Conservation (phyloP, 2,888 invertebrate genomes). For the Melanostoma mellinum region DNA sequence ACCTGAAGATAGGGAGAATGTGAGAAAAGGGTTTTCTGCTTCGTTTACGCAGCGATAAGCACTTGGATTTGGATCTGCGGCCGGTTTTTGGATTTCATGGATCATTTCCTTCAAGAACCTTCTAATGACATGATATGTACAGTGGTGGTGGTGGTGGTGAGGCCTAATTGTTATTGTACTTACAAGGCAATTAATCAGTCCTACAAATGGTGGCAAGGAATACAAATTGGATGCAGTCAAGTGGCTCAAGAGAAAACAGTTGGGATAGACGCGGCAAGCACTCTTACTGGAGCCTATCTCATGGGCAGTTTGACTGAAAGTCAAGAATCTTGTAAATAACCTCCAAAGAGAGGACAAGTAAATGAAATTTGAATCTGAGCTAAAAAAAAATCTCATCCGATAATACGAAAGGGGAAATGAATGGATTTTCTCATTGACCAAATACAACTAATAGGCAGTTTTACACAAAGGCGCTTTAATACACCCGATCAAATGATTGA, state of each 20-base stretch:
- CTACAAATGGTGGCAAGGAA: slow-evolving; percentile 3
- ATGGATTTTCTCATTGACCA: too few species aligned
- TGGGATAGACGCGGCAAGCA: too few species aligned
- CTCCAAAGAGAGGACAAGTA: too few species aligned
- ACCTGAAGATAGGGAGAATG: neutral
- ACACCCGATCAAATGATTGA: too few species aligned
- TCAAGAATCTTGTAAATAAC: too few species aligned
- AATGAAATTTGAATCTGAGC: too few species aligned
- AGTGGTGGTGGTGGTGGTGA: slow-evolving; percentile 7
- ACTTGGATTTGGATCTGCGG: slow-evolving; percentile 47
- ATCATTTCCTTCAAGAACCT: slow-evolving; percentile 25
- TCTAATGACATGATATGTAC: slow-evolving; percentile 2
- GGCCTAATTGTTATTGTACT: slow-evolving; percentile 61
- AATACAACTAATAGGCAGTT: too few species aligned
- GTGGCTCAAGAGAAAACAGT: slow-evolving; percentile 15
- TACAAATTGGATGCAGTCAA: slow-evolving; percentile 46
- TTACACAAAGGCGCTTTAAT: too few species aligned
- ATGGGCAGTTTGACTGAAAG: too few species aligned
- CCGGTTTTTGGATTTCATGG: slow-evolving; percentile 42
- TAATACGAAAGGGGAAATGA: too few species aligned
- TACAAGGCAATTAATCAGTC: slow-evolving; percentile 51
- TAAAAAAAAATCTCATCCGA: too few species aligned
- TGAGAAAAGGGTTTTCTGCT: slow-evolving; percentile 53
- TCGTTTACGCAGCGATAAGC: slow-evolving; percentile 70
- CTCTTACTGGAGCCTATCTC: too few species aligned